Base-by-base conservation (phyloP, 2,888 invertebrate species). In the Calliopum simillimum region DNA sequence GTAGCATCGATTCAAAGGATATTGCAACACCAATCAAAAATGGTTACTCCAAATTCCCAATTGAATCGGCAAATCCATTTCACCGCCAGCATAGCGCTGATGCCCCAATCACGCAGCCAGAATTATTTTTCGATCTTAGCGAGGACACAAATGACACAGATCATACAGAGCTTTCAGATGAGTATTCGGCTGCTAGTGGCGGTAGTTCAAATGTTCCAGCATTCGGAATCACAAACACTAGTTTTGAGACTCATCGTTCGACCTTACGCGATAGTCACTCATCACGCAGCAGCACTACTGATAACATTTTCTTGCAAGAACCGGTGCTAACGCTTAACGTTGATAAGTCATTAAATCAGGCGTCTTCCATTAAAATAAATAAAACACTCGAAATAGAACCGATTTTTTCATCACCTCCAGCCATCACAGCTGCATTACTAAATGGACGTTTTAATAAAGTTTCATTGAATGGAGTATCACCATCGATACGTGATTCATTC, bases 271-370 rank as follows among this genome's bases (percentile, higher is more conserved):
- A 82, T 73, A 82, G 84, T 70, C 78, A 81, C 71, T 81, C 82
- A 16, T 75, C 82, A 21, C 79, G 78, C 58, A 81, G 81, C 71
- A 76, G 79, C 77, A 70, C 75, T 44, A 79, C 82, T 16, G 84
- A 83, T 43, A 86, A 86, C 75, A 84, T 86, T 72, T 86, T 86
- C 73, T 76, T 86, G 49, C 86, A 86, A 74, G 85, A 85, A 69
- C 86, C 86, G 14, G 86, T 86, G 61, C 78, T 86, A 19, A 85
- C 81, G 23, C 78, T 86, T 21, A 82, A 86, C 72, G 83, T 86
- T 12, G 86, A 86, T 75, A 86, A 86, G 69, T 83, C 85, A 14
- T 82, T 80, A 49, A 86, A 85, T 76, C 86, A 86, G 76, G 82
- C 86, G 6, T 85, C 86, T 49, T 84, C 83, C 25, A 85, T 86